Evolutionary conservation across 2,888 invertebrate genomes (phyloP).

Genomic region (Ganaspis brasiliensis): DNA sequence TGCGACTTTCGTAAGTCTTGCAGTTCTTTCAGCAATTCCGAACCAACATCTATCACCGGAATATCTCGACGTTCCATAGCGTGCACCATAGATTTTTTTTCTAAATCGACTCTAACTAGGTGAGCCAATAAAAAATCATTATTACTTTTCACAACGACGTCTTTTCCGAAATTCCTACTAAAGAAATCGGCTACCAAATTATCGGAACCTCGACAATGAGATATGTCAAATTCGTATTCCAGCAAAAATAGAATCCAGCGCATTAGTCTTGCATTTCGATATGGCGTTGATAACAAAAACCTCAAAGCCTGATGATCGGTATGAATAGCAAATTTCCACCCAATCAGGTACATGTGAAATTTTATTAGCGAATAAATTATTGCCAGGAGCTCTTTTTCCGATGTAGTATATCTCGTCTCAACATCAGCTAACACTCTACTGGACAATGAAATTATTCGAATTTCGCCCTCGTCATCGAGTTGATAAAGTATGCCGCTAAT

Average conservation of each 20-base stretch:
- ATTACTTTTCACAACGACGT: neutral
- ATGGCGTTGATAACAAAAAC: constrained; percentile 63
- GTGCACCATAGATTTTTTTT: too few species aligned
- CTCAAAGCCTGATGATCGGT: constrained; percentile 66
- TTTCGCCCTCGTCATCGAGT: constrained; percentile 10
- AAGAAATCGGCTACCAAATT: constrained; percentile 64
- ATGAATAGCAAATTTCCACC: constrained; percentile 57
- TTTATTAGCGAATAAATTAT: neutral
- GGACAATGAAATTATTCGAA: constrained; percentile 48
- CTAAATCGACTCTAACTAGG: neutral
- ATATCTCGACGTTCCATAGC: too few species aligned
- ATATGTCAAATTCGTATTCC: constrained; percentile 62
- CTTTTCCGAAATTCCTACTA: constrained; percentile 46
- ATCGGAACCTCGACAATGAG: constrained; percentile 61
- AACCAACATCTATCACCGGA: neutral
- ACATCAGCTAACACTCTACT: constrained; percentile 27
- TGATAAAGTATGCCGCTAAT: constrained; percentile 59
- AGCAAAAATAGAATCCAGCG: constrained; percentile 65
- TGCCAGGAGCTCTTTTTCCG: constrained; percentile 6
- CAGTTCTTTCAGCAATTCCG: neutral
- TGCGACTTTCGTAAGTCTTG: neutral
- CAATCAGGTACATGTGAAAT: constrained; percentile 56
- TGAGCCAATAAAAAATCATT: neutral
- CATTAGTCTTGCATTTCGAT: constrained; percentile 60
- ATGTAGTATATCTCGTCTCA: constrained; percentile 59